phyloP scores from a whole-genome alignment of 2,888 invertebrate species.

The Mechanitis messenoides region DNA sequence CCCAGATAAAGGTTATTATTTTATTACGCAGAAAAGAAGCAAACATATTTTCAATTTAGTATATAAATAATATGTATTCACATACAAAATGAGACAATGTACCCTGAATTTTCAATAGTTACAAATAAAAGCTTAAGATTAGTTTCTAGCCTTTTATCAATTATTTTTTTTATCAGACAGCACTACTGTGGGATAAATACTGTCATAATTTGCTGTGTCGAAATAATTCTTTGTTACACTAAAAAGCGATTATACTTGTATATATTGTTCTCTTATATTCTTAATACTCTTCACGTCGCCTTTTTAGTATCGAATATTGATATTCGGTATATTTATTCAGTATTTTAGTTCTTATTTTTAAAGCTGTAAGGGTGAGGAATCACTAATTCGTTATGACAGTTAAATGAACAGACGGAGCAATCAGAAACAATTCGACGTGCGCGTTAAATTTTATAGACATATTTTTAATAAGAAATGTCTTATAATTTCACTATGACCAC shows the following conservation, averaged over 20 bases:
- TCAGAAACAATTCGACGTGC: slow-evolving; percentile 20
- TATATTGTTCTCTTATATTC: not conserved
- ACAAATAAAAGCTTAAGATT: too few relatives aligned
- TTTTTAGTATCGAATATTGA: not conserved
- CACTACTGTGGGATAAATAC: too few relatives aligned
- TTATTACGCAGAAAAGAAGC: too few relatives aligned
- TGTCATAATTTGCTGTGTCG: too few relatives aligned
- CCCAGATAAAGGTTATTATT: too few relatives aligned
- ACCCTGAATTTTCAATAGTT: too few relatives aligned
- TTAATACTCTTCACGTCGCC: not conserved
- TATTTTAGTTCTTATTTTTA: not conserved
- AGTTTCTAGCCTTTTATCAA: too few relatives aligned
- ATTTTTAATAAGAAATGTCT: slow-evolving; percentile 14
- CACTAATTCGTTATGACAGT: not conserved
- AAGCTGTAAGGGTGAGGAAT: not conserved
- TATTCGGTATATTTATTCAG: not conserved
- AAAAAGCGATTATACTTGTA: not conserved
- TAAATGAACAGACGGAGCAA: slow-evolving; percentile 3
- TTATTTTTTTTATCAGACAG: too few relatives aligned
- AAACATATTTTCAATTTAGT: too few relatives aligned
- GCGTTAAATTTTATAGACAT: slow-evolving; percentile 16
- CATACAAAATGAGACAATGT: too few relatives aligned
- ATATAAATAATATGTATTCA: too few relatives aligned
- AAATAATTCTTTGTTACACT: slow-evolving; percentile 2
- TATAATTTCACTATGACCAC: too few relatives aligned